Conservation (phyloP, 2,888 invertebrate genomes). For the Hofmannophila pseudospretella region DNA sequence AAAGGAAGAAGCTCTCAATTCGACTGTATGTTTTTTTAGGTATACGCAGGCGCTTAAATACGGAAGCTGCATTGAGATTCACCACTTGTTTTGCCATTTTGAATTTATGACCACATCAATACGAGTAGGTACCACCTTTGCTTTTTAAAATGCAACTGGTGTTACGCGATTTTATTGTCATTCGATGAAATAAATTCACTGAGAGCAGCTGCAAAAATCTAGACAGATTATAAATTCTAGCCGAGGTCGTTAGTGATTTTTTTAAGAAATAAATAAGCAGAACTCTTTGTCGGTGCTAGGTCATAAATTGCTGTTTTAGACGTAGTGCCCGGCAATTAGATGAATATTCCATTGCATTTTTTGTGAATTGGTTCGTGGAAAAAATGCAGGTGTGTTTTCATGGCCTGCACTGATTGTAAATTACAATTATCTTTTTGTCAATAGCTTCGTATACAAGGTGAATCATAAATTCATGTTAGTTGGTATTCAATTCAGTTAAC, state of each 20-base stretch:
- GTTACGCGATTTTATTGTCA: constrained; percentile 46
- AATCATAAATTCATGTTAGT: no score
- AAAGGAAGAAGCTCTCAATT: no score
- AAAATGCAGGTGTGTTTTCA: no score
- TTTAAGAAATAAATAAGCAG: constrained; percentile 21
- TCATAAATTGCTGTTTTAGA: constrained; percentile 48
- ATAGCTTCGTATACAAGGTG: no score
- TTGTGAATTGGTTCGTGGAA: not conserved
- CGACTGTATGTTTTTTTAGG: no score
- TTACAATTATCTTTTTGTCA: no score
- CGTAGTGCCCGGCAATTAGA: constrained; percentile 55
- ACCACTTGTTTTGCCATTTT: constrained; percentile 28
- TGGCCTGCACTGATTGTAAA: not conserved
- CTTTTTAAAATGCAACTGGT: constrained; percentile 42
- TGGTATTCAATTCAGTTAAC: no score
- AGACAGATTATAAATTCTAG: constrained; percentile 46
- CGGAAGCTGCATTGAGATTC: constrained; percentile 26
- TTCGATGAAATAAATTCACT: constrained; percentile 46
- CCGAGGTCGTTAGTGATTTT: constrained; percentile 33
- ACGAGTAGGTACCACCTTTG: constrained; percentile 19
- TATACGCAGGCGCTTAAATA: no score
- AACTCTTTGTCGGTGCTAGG: constrained; percentile 28
- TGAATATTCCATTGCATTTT: constrained; percentile 42
- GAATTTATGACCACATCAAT: constrained; percentile 43
- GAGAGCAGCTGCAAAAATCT: constrained; percentile 44